Percentiles rank a stretch among this genome's conserved stretches.
Evolutionary conservation across 2,888 invertebrate species (phyloP).

Genomic region (Thumatha senex): DNA sequence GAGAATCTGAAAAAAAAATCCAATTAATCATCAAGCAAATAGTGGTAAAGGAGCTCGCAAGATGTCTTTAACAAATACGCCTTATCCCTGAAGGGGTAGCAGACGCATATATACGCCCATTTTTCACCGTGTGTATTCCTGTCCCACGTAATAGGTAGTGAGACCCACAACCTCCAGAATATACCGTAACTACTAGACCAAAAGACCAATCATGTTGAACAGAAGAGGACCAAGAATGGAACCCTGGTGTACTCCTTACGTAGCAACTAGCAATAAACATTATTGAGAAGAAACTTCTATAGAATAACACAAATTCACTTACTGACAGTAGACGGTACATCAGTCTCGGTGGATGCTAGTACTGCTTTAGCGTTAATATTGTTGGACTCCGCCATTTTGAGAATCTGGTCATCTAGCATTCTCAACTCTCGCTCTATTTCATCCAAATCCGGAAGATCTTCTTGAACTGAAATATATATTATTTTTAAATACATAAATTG

Average conservation of each 20-base stretch:
- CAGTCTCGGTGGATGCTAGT: constrained; percentile 62
- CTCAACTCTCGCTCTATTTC: constrained; percentile 72
- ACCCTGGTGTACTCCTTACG: no score
- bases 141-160: no score
- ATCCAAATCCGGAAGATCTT: constrained; percentile 69
- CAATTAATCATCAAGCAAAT: background rate
- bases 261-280: no score
- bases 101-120: no score
- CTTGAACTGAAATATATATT: constrained; percentile 46
- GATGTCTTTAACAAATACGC: no score
- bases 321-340: constrained; percentile 33
- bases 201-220: no score
- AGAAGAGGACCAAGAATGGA: no score
- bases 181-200: no score
- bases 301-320: constrained; percentile 10
- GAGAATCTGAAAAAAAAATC: constrained; percentile 30
- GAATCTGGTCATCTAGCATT: constrained; percentile 76
- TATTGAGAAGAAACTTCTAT: no score
- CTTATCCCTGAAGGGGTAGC: no score
- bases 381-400: constrained; percentile 68
- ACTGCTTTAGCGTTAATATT: constrained; percentile 66
- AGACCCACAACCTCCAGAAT: no score
- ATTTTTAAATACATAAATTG: background rate
- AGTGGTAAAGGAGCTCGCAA: background rate
- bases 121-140: no score